Base-by-base conservation (phyloP, 1,140 invertebrate genomes). In the Heliconius hermathena region DNA sequence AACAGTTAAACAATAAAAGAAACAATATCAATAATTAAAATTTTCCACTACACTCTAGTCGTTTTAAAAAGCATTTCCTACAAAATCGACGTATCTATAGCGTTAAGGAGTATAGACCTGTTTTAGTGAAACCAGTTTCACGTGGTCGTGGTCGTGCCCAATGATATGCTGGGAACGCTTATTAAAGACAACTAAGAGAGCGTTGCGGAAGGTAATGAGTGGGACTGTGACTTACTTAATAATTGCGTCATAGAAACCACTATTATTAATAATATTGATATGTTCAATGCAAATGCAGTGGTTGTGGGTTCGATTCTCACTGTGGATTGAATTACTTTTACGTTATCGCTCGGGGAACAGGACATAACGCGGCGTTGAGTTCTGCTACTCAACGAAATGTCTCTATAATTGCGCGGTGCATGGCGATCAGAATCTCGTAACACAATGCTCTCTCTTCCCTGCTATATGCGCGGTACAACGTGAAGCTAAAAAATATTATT, bases 141-240 rank as follows among this genome's bases (percentile, higher is more conserved):
- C 11, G 60, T 66, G 22, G 60, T 60, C n/a, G 52, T 54, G 52
- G 5, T 66, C 26, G 22, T 29, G 22, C 22, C 22, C 60, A 66
- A 66, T 66, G 60, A 66, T 66, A 66, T 66, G 60, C 22, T 66
- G 22, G 60, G 60, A 66, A 2, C 60, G 22, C 8, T 26, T 26
- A 26, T 66, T 66, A 66, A 26, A 26, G 11, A 66, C 60, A 29
- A 66, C 60, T 13, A 66, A 16, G 9, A 26, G 60, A 11, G 16
- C 3, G 22, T 66, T 66, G 60, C 60, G 60, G 60, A 29, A 66
- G 60, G 26, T 66, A 66, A 66, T 66, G 60, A 66, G 22, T 66
- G 60, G 54, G n/a, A 9, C 22, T 26, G 57, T 66, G n/a, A 22
- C 54, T 57, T 57, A 57, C n/a, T 57, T 8, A 11, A 22, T 57